Evolutionary conservation across 2,113 vertebrate genomes (phyloP).

Genomic region (Poicephalus gulielmi): DNA sequence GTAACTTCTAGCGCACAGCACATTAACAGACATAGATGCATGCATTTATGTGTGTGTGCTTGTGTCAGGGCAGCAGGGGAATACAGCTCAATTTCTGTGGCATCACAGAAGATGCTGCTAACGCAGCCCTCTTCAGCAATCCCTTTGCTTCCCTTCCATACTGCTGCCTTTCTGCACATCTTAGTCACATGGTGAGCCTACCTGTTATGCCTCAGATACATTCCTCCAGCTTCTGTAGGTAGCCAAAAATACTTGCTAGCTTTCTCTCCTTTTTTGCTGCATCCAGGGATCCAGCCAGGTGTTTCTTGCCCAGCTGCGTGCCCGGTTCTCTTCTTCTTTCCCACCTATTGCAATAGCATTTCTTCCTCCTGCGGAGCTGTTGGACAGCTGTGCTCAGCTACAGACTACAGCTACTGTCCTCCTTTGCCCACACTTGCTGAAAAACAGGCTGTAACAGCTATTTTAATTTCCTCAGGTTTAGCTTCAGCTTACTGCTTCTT

Average conservation of each 20-base stretch:
- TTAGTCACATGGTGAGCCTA: rapidly evolving
- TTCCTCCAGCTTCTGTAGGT: background rate
- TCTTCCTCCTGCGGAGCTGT: background rate
- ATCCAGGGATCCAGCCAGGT: background rate
- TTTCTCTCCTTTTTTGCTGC: background rate
- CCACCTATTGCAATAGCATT: background rate
- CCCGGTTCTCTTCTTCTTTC: background rate
- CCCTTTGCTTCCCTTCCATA: rapidly evolving
- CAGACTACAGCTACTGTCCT: background rate
- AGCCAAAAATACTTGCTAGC: background rate
- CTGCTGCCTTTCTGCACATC: background rate
- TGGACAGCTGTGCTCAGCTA: background rate
- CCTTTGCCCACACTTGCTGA: rapidly evolving
- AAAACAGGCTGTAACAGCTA: background rate
- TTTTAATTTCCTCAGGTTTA: background rate
- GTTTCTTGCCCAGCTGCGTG: background rate
- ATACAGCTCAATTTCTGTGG: background rate
- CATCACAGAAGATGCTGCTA: background rate
- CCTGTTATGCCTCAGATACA: background rate
- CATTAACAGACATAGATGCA: rapidly evolving
- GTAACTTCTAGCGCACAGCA: background rate
- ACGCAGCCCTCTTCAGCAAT: background rate
- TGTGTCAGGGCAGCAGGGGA: background rate
- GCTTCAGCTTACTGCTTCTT: background rate
- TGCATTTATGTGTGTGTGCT: rapidly evolving